Evolutionary conservation across 2,888 invertebrate species (phyloP), one percentile per base, ranked within the genome.

Genomic region (Rhorus exstirpatorius): DNA sequence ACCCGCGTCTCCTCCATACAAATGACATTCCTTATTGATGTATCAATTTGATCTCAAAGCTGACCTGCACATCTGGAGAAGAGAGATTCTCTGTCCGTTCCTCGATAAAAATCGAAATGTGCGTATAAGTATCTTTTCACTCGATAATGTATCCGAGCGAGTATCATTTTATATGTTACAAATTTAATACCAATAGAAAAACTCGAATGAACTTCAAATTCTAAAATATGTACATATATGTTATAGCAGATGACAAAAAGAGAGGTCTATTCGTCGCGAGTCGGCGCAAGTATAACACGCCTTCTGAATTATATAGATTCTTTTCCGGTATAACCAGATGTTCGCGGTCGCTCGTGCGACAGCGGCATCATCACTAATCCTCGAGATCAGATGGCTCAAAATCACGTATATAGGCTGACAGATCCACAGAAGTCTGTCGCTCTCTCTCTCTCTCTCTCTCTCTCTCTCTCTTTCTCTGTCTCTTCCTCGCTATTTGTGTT

Each of bases 351-450:
- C n/a, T 49, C n/a, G 55, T 65, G 55, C 58, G 14, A 31, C 35
- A 49, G 38, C 38, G 6, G 35, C 38, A 1, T 17, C 38, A 21
- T 44, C n/a, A 38, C 7, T n/a, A n/a, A 51, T 61, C 24, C 44
- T 21, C 26, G 41, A 61, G 31, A 77, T 70, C 17, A 68, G 10
- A 55, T 38, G 68, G 49, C 38, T 60, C 17, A 61, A 60, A 60
- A 68, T 68, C 51, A 68, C 76, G 60, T 60, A 41, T 55, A 41
- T 12, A 41, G 38, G 14, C 68, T 70, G 68, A 55, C 53, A 53
- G 38, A 24, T 51, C 19, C 49, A 17, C 12, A 17, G 17, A n/a
- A 24, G 21, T 61, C 26, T 31, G 26, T 61, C 46, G 49, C 26
- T 8, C 46, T 60, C 24, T 4, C 44, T 60, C 46, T 72, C 24